Evolutionary conservation across 2,797 vertebrate genomes (phyloP).

Genomic region (Coilia nasus): DNA sequence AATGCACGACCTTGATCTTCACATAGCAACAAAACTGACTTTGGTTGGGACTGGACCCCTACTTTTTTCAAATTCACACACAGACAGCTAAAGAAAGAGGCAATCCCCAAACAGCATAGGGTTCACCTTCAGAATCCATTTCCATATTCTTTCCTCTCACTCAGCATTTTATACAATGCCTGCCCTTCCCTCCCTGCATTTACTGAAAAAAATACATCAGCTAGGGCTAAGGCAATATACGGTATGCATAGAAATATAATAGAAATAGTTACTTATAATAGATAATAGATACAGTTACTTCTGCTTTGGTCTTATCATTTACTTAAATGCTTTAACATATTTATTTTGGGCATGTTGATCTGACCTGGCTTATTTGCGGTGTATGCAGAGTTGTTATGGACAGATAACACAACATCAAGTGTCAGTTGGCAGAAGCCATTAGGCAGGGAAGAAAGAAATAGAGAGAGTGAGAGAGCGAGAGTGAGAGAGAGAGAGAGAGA

Average conservation of each 20-base stretch:
- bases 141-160: neutral
- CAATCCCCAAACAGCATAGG: neutral
- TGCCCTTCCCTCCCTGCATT: neutral
- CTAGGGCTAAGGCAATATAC: neutral
- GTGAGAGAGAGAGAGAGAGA: neutral
- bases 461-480: neutral
- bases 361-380: neutral
- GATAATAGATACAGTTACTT: neutral
- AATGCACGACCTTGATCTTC: neutral
- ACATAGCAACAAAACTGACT: neutral
- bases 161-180: neutral
- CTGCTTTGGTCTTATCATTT: slow-evolving; percentile 35
- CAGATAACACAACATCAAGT: slow-evolving; percentile 29
- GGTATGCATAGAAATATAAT: neutral
- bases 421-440: slow-evolving; percentile 26
- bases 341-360: slow-evolving; percentile 24
- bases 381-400: slow-evolving; percentile 35
- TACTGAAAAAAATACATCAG: neutral
- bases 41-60: neutral
- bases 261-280: neutral
- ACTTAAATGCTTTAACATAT: slow-evolving; percentile 40
- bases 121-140: slow-evolving; percentile 15
- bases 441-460: neutral
- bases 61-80: neutral
- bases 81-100: neutral